These are phyloP conservation scores for Heterodera schachtii DNA, from an alignment of 1,140 invertebrate genomes.

Conservation along the genomic window DNA sequence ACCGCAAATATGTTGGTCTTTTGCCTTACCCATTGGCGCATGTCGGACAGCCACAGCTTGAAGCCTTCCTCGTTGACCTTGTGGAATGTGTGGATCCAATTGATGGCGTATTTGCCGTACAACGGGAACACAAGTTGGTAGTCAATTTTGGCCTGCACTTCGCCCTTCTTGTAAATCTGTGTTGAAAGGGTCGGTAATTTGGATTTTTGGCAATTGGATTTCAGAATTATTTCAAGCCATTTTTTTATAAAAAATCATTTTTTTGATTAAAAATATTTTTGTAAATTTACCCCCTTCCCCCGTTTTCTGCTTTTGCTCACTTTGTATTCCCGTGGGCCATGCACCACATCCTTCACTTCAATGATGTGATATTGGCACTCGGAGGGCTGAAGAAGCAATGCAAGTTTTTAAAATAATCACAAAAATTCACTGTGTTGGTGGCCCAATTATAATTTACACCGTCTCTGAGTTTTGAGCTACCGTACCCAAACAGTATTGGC, in stretches of 20 bases:
- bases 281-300: too few species aligned
- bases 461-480: too few species aligned
- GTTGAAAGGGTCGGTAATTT: neutral
- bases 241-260: too few species aligned
- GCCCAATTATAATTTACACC: too few species aligned
- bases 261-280: neutral
- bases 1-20: neutral
- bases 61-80: constrained; percentile 22
- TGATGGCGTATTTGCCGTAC: constrained; percentile 21
- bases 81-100: constrained; percentile 20
- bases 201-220: too few species aligned
- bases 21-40: constrained; percentile 18
- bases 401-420: neutral
- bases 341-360: constrained; percentile 12
- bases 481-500: too few species aligned
- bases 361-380: constrained; percentile 26
- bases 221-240: too few species aligned
- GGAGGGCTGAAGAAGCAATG: neutral
- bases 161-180: neutral
- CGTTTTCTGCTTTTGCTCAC: neutral
- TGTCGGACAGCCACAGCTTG: constrained; percentile 18
- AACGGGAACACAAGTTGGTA: constrained; percentile 14
- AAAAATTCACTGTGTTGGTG: neutral
- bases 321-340: constrained; percentile 10
- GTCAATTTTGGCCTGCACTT: constrained; percentile 1